Evolutionary conservation across 2,113 vertebrate species (phyloP).

Genomic region (Rhabdomys dilectus): DNA sequence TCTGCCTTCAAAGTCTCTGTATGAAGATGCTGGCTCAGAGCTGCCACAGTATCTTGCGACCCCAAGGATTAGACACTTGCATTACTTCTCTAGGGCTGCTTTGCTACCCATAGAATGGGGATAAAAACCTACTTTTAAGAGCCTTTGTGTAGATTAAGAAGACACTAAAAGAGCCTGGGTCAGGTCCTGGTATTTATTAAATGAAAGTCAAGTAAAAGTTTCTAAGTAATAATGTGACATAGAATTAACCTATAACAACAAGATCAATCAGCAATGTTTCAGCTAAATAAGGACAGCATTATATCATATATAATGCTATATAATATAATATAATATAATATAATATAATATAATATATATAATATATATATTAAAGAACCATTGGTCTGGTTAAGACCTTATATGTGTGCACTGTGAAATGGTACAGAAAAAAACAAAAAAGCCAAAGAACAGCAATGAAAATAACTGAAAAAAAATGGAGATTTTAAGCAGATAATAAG

Average conservation of each 20-base stretch:
- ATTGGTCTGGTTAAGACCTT: background rate
- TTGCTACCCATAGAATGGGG: background rate
- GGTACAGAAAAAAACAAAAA: background rate
- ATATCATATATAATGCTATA: background rate
- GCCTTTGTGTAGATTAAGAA: background rate
- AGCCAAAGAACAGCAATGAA: background rate
- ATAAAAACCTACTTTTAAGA: background rate
- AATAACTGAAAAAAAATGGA: background rate
- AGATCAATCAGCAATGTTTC: constrained; percentile 3
- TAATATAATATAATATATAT: no score
- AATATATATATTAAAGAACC: background rate
- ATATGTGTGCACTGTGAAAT: background rate
- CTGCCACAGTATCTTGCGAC: background rate
- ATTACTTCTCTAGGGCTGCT: background rate
- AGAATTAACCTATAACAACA: background rate
- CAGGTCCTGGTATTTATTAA: background rate
- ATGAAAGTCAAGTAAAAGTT: constrained; percentile 16
- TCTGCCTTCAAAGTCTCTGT: background rate
- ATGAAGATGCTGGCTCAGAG: background rate
- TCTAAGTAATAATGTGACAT: background rate
- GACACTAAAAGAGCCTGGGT: background rate
- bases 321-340: no score
- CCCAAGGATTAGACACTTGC: background rate
- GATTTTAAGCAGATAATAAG: background rate
- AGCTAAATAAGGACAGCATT: background rate